Evolutionary conservation across 2,113 vertebrate species (phyloP), one percentile per base, ranked within the genome.

Genomic region (Athene cunicularia): DNA sequence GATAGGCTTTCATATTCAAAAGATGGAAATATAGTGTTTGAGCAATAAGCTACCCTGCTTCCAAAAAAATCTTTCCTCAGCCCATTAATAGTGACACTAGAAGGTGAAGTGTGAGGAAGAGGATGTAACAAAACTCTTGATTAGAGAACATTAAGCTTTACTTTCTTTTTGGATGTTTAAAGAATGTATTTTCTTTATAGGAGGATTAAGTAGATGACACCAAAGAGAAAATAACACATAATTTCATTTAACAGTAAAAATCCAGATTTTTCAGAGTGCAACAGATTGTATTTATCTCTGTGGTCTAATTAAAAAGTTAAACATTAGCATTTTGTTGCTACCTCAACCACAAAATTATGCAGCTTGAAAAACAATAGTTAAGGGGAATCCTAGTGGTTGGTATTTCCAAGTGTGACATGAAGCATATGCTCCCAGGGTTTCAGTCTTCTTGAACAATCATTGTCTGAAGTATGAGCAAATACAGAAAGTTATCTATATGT

Each of bases 291-390:
- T 92, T 96, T 87, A 87, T 89, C 28, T 92, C 73, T 73, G 30
- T n/a, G 67, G 50, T 63, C 73, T 94, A 92, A 95, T 94, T 77
- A 93, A 95, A 88, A 95, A 85, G 45, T 84, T 86, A 88, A 96
- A 91, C 66, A 90, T 88, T 71, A 93, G 15, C 52, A 87, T 88
- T 96, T 86, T 95, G 33, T 92, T 93, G 53, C 75, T 93, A 96
- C 62, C 41, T 96, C 82, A 95, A 62, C 62, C 82, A 94, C 45
- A 92, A 84, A 88, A 87, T 85, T 60, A 95, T 71, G 32, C 35
- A 76, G 30, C 53, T 86, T 90, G 79, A 92, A 83, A 95, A 88
- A 77, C 12, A 9, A 60, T 73, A 84, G 60, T 88, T 94, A 88
- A 82, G 50, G 64, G 58, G 45, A 84, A 86, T 93, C 75, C 50